Conservation (phyloP, 2,888 invertebrate genomes). For the Drosophila buzzatii region DNA sequence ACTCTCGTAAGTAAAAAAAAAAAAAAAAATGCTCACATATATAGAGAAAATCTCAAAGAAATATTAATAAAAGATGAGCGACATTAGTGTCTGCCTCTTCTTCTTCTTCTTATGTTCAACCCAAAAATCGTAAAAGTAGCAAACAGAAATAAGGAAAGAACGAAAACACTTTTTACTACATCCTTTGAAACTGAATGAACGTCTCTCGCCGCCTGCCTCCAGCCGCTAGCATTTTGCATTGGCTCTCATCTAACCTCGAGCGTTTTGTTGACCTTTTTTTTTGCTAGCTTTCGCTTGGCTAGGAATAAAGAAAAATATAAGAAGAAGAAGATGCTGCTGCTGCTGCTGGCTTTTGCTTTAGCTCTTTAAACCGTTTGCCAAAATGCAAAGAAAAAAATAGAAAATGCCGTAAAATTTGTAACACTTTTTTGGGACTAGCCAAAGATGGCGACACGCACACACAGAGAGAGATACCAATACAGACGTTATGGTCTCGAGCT, state of each 20-base stretch:
- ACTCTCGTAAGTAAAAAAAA: constrained; percentile 4
- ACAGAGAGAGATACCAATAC: neutral
- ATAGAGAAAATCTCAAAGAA: constrained; percentile 62
- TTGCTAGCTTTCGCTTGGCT: neutral
- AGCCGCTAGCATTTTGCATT: constrained; percentile 28
- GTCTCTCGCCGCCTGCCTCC: neutral
- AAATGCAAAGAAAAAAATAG: constrained; percentile 36
- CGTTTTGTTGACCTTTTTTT: constrained; percentile 68
- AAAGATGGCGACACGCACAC: constrained; percentile 12
- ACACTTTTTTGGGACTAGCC: constrained; percentile 68
- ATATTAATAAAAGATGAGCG: constrained; percentile 83
- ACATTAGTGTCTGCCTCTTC: constrained; percentile 71
- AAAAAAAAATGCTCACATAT: neutral
- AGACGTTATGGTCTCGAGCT: constrained; percentile 41
- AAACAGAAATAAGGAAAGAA: constrained; percentile 37
- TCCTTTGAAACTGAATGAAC: constrained; percentile 54
- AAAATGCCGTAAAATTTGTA: constrained; percentile 77
- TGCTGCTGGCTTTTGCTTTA: constrained; percentile 21
- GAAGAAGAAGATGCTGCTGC: neutral
- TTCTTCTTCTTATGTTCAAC: constrained; percentile 50
- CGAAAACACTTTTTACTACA: constrained; percentile 73
- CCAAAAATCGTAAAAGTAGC: constrained; percentile 73
- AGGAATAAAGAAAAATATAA: neutral
- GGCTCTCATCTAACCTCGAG: constrained; percentile 68
- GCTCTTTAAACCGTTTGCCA: constrained; percentile 52